A percentile compares a stretch with the other conserved stretches of the same genome.
These are phyloP conservation scores for Tetheella fluctuosa DNA, from an alignment of 2,888 invertebrate species.

Conservation along the genomic window DNA sequence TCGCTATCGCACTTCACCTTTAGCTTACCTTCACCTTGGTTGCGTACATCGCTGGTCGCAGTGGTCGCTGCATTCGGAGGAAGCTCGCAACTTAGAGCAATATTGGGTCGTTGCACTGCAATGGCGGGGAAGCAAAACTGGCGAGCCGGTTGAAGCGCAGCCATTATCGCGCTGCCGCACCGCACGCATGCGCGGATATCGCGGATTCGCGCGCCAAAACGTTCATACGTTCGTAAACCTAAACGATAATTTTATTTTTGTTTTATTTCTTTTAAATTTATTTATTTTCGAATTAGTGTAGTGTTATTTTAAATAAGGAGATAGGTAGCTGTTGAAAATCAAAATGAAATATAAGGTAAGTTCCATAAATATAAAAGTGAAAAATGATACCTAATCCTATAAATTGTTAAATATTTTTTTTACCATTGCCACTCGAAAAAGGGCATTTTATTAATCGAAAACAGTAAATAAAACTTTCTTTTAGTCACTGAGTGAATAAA, in stretches of 20 bases:
- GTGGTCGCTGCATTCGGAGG: conserved; percentile 23
- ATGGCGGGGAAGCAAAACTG: conserved; percentile 75
- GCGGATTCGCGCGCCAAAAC: conserved; percentile 53
- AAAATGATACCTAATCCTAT: too few species aligned
- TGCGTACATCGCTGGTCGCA: conserved; percentile 31
- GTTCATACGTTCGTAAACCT: conserved; percentile 25
- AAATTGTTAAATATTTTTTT: conserved; percentile 23
- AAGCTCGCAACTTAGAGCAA: conserved; percentile 36
- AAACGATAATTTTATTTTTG: conserved; percentile 21
- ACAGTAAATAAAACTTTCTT: too few species aligned
- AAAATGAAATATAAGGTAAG: conserved; percentile 77
- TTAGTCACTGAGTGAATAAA: too few species aligned
- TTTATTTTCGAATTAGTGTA: conserved; percentile 34
- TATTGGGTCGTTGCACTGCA: conserved; percentile 57
- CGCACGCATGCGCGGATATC: conserved; percentile 69
- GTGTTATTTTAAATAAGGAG: conserved; percentile 34
- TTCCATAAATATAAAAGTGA: too few species aligned
- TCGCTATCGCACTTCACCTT: conserved; percentile 50
- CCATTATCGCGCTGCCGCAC: conserved; percentile 66
- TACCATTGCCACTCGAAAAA: too few species aligned
- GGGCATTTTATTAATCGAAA: too few species aligned
- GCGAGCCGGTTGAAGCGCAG: conserved; percentile 55
- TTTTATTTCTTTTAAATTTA: conserved; percentile 35
- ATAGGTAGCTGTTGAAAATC: conserved; percentile 25
- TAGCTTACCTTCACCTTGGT: conserved; percentile 66